A percentile compares a stretch with the other conserved stretches of the same genome.
Conservation (phyloP, 2,113 vertebrate genomes). For the Phaetusa simplex region DNA sequence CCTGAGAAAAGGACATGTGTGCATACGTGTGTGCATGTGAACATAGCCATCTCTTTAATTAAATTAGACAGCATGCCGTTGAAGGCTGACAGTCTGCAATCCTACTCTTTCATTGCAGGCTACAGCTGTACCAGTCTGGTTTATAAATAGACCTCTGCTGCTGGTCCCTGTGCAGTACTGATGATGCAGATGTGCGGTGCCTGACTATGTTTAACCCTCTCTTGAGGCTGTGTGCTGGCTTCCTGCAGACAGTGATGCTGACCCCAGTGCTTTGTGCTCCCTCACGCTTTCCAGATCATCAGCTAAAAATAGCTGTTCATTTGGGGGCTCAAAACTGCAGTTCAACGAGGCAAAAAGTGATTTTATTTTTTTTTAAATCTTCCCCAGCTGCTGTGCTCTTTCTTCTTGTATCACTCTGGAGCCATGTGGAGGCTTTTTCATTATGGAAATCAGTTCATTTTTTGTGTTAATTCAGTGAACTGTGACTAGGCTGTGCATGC, state of each 20-base stretch:
- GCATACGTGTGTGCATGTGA: not conserved
- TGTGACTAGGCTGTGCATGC: not conserved
- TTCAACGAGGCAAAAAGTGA: not conserved
- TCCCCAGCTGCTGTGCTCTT: not conserved
- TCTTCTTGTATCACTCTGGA: not conserved
- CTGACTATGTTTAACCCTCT: not conserved
- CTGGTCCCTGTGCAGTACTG: slow-evolving; percentile 16
- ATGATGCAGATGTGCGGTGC: slow-evolving; percentile 28
- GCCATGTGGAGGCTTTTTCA: not conserved
- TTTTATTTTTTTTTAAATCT: not conserved
- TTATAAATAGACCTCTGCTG: slow-evolving; percentile 52
- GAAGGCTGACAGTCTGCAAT: slow-evolving; percentile 1
- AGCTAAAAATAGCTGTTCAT: not conserved
- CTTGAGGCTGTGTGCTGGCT: not conserved
- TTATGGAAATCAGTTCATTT: not conserved
- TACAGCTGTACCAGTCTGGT: not conserved
- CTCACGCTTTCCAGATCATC: not conserved
- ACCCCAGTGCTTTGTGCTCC: not conserved
- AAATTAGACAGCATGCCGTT: not conserved
- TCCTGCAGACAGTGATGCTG: not conserved
- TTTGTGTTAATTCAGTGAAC: slow-evolving; percentile 35
- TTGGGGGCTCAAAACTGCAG: not conserved
- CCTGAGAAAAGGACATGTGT: not conserved
- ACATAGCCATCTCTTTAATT: not conserved
- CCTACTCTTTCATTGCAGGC: not conserved